Evolutionary conservation across 2,888 invertebrate species (phyloP).

Genomic region (Hanleya hanleyi): DNA sequence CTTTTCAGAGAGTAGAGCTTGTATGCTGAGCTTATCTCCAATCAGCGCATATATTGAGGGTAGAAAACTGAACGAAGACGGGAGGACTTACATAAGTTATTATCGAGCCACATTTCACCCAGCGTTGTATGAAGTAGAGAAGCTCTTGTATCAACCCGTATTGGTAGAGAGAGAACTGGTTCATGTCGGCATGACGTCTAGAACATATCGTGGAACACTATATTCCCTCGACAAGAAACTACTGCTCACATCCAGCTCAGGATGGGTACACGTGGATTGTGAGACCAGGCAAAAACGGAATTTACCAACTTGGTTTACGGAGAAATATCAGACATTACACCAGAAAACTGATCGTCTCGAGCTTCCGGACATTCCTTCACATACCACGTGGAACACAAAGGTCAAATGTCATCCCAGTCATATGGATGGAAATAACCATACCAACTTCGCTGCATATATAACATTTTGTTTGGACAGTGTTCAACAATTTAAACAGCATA

Average conservation of each 20-base stretch:
- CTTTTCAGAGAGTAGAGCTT: no score
- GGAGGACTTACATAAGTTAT: neutral
- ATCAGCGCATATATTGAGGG: no score
- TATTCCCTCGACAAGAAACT: neutral
- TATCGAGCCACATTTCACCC: neutral
- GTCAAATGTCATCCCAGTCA: neutral
- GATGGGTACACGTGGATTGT: neutral
- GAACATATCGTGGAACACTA: neutral
- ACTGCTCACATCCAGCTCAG: neutral
- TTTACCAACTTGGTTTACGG: neutral
- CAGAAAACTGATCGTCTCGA: neutral
- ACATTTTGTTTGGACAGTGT: neutral
- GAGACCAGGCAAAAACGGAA: neutral
- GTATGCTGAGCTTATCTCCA: no score
- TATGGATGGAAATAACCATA: neutral
- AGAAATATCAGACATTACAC: neutral
- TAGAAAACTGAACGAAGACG: neutral
- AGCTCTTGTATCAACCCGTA: neutral
- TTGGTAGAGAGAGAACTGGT: neutral
- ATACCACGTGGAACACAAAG: neutral
- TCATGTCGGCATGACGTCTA: neutral
- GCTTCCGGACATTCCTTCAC: neutral
- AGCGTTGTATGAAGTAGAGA: neutral
- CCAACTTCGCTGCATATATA: neutral
- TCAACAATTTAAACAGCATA: neutral